Evolutionary conservation across 2,113 vertebrate species (phyloP), one percentile per base, ranked within the genome.

Genomic region (Geococcyx californianus): DNA sequence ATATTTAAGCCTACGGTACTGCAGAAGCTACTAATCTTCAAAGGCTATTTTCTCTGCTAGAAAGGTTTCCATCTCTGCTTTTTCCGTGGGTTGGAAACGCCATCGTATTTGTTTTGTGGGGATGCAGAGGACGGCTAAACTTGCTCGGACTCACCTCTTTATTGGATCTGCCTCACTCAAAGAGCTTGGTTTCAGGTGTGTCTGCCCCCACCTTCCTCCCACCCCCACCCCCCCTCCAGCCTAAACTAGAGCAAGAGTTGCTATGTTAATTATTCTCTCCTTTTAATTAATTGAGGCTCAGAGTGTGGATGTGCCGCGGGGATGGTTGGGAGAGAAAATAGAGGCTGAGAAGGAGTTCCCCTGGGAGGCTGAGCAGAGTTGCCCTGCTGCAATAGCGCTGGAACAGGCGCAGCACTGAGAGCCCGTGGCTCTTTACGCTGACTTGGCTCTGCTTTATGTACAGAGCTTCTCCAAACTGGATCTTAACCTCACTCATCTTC

Each of bases 201-300:
- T 55, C 49, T 76, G 16, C 36, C 31, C 64, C 16, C 0, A 0
- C 28, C 33, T 44, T 26, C 45, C 33, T n/a, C n/a, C n/a, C n/a
- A n/a, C 49, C 78, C 40, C 67, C 52, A 74, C 51, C 34, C 13
- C 38, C 69, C 9, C 68, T 90, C 84, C 31, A 42, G 59, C 55
- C 68, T 85, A 68, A 88, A 74, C 26, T 44, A 74, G 82, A 70
- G 19, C 68, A 66, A 72, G 64, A 90, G 76, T 62, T 56, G 85
- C 56, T 78, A 47, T 3, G 5, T 84, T 96, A 95, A 96, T 96
- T 96, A 95, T 96, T 87, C 20, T 63, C 56, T 75, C 52, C 24
- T 89, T 68, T 89, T 63, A 84, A 94, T 96, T 95, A 95, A 95
- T 95, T 84, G 85, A 75, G 60, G 13, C 44, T 86, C 44, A 60